A percentile compares a stretch with the other conserved stretches of the same genome.
Evolutionary conservation across 2,113 vertebrate genomes (phyloP).

Genomic region (Choloepus hoffmanni): DNA sequence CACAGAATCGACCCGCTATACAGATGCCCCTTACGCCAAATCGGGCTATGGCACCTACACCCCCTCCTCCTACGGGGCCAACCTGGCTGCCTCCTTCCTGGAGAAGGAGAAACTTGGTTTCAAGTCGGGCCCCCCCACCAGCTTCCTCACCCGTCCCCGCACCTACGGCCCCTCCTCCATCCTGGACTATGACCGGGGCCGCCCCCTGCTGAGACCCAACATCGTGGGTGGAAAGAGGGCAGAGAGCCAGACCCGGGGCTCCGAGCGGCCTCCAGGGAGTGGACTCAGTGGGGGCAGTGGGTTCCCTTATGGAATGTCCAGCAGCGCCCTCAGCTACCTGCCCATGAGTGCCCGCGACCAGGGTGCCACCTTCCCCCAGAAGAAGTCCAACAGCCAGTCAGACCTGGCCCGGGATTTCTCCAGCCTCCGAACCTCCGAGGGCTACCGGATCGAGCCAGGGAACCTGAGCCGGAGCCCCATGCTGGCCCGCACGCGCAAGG

Average conservation of each 20-base stretch:
- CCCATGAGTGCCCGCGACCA: conserved; percentile 78
- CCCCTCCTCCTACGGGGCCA: conserved; percentile 89
- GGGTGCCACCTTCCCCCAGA: conserved; percentile 88
- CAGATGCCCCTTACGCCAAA: conserved; percentile 88
- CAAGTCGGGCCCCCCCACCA: conserved; percentile 86
- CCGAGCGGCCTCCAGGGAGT: conserved; percentile 83
- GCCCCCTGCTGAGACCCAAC: conserved; percentile 89
- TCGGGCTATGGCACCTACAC: conserved; percentile 92
- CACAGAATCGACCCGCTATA: conserved; percentile 88
- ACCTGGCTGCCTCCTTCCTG: conserved; percentile 87
- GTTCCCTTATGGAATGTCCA: conserved; percentile 74
- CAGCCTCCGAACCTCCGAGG: conserved; percentile 87
- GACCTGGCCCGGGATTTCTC: conserved; percentile 94
- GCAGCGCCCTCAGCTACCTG: conserved; percentile 87
- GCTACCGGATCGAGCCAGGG: conserved; percentile 76
- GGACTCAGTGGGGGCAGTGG: conserved; percentile 86
- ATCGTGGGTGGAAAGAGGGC: conserved; percentile 86
- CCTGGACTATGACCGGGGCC: conserved; percentile 86
- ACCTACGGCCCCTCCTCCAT: conserved; percentile 86
- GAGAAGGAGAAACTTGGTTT: conserved; percentile 91
- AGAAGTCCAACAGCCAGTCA: conserved; percentile 94
- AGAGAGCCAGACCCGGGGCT: conserved; percentile 90
- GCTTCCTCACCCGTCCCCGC: conserved; percentile 89
- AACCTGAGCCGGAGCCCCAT: conserved; percentile 66
- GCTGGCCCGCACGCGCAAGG: conserved; percentile 74